Base-by-base conservation (phyloP, 2,888 invertebrate genomes). In the Anaspis maculata region DNA sequence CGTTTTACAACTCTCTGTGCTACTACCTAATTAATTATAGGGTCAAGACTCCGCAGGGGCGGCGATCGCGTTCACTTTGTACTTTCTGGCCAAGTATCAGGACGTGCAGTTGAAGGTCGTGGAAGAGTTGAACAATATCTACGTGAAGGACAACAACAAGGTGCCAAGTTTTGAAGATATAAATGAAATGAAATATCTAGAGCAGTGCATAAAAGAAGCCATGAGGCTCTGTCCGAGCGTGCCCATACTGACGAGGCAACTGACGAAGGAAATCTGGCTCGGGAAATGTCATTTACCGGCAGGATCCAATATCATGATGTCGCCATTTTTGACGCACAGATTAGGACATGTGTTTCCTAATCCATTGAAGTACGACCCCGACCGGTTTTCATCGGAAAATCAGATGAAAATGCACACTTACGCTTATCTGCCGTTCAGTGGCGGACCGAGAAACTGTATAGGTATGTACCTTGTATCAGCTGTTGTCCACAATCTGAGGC, bases 181-280 rank as follows among this genome's bases (percentile, higher is more conserved):
- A n/a, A 59, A 73, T 38, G 69, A 72, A 33, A 74, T 82, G 74
- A 69, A 71, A 34, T 82, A 80, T 49, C 64, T 82, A 41, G 82
- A 82, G 44, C 73, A 74, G 45, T 80, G 79, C 45, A 76, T 83
- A 27, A 82, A 82, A 54, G 82, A 82, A 54, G 69, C 78, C 0
- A 51, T 82, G 30, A 61, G 81, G 27, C 55, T 82, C 6, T 78
- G 74, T 44, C 82, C 83, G 1, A 79, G 79, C 44, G 79, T 82
- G 3, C 77, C 76, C 15, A 71, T 79, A 47, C 72, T 83, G 48
- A 72, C 75, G 2, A 70, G 83, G 35, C 64, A 61, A 27, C 50
- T 79, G 23, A 64, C 64, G 1, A 73, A 76, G 52, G 70, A 74
- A 43, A 64, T 77, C 7, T 60, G 63, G 34, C 61, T 79, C 42